Percentiles rank a stretch among this genome's conserved stretches.
Conservation (phyloP, 2,113 vertebrate genomes). For the Aleadryas rufinucha region DNA sequence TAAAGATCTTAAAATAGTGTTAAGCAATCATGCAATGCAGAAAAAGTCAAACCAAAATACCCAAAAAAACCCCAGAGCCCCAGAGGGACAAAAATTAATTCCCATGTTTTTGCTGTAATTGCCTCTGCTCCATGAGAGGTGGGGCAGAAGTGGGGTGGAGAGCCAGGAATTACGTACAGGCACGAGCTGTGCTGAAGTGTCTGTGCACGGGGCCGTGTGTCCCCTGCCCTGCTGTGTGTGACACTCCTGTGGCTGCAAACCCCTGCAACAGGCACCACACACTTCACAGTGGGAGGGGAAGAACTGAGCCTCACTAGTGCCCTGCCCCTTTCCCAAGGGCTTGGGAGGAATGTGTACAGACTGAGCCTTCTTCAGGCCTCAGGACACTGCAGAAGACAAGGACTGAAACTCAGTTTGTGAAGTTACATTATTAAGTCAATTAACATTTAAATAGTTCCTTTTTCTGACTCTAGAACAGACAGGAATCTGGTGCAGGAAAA, state of each 20-base stretch:
- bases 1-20: not conserved
- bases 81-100: not conserved
- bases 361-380: not conserved
- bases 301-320: not conserved
- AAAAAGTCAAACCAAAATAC: not conserved
- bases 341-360: rapidly evolving
- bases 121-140: not conserved
- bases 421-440: not conserved
- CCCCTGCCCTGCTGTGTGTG: rapidly evolving
- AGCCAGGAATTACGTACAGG: rapidly evolving
- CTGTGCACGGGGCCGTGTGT: rapidly evolving
- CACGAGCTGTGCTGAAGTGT: rapidly evolving
- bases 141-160: not conserved
- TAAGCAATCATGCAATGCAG: not conserved
- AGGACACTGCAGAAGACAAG: not conserved
- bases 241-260: not conserved
- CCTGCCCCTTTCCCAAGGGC: not conserved
- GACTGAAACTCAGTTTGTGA: not conserved
- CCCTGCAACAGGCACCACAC: not conserved
- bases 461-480: not conserved
- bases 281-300: not conserved
- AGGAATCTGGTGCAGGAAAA: not conserved
- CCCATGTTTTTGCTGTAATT: not conserved
- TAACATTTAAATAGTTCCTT: not conserved
- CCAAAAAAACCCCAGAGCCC: not conserved